These are phyloP conservation scores for Stegostoma tigrinum DNA, from an alignment of 2,113 vertebrate species.

Conservation along the genomic window DNA sequence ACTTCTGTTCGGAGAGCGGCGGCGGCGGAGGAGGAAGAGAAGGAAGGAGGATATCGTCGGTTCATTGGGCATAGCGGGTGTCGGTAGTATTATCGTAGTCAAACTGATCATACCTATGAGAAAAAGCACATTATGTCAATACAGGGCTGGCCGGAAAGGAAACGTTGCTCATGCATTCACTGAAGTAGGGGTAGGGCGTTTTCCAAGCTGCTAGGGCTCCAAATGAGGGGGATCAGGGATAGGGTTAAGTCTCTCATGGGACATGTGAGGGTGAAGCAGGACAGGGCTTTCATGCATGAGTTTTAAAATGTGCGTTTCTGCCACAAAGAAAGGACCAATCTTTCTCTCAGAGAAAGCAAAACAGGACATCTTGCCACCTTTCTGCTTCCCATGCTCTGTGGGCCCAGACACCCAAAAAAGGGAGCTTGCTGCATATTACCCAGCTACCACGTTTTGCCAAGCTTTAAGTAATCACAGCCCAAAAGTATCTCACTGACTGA, in stretches of 20 bases:
- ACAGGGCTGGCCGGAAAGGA: neutral
- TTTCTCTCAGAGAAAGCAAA: neutral
- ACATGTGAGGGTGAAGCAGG: too few relatives aligned
- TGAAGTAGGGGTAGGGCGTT: neutral
- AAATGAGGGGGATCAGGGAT: neutral
- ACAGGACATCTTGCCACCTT: neutral
- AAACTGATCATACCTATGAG: constrained; percentile 30
- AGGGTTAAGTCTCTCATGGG: too few relatives aligned
- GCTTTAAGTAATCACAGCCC: neutral
- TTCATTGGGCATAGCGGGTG: constrained; percentile 32
- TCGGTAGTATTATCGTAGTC: constrained; percentile 15
- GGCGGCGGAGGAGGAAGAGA: neutral
- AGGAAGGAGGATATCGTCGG: constrained; percentile 26
- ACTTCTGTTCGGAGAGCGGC: constrained; percentile 18
- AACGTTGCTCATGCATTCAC: constrained; percentile 13
- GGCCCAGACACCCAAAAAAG: neutral
- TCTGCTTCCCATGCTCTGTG: neutral
- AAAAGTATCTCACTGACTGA: neutral
- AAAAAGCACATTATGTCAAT: constrained; percentile 32
- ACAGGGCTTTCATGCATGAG: neutral
- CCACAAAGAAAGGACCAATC: too few relatives aligned
- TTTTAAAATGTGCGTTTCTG: neutral
- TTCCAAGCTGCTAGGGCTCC: neutral
- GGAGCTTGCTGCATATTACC: neutral
- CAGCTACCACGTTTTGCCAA: too few relatives aligned